Conservation (phyloP, 2,113 vertebrate species). For the Mus pahari region DNA sequence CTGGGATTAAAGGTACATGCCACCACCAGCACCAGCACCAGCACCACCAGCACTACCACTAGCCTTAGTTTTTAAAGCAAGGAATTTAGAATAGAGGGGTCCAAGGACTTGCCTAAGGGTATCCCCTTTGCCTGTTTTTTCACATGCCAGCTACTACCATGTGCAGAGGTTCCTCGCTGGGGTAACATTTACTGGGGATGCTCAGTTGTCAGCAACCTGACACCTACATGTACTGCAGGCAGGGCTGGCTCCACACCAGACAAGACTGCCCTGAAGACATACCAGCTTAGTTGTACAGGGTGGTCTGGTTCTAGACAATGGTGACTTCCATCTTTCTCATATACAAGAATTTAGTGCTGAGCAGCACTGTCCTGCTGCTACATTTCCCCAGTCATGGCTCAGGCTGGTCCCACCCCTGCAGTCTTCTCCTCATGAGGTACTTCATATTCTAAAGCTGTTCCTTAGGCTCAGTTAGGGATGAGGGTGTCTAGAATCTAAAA, state of each 20-base stretch:
- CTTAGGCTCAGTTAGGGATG: neutral
- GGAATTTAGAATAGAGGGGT: neutral
- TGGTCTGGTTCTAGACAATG: neutral
- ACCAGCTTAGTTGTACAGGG: neutral
- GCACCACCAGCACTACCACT: neutral
- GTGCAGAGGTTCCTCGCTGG: neutral
- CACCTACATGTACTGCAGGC: neutral
- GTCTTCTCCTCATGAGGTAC: neutral
- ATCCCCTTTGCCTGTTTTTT: neutral
- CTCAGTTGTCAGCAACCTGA: neutral
- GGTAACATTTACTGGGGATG: neutral
- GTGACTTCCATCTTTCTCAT: neutral
- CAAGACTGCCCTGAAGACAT: neutral
- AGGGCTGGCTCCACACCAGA: neutral
- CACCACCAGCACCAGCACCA: fast-evolving
- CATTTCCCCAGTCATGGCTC: neutral
- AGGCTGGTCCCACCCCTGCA: neutral
- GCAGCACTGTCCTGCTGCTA: neutral
- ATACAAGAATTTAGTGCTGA: neutral
- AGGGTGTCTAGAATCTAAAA: neutral
- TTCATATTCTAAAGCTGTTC: neutral
- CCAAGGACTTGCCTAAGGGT: neutral
- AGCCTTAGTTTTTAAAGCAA: conserved; percentile 12
- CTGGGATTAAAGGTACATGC: neutral
- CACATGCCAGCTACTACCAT: neutral